These are phyloP conservation scores for Noctuana brunneofusca DNA, from an alignment of 2,888 invertebrate genomes.

Conservation along the genomic window DNA sequence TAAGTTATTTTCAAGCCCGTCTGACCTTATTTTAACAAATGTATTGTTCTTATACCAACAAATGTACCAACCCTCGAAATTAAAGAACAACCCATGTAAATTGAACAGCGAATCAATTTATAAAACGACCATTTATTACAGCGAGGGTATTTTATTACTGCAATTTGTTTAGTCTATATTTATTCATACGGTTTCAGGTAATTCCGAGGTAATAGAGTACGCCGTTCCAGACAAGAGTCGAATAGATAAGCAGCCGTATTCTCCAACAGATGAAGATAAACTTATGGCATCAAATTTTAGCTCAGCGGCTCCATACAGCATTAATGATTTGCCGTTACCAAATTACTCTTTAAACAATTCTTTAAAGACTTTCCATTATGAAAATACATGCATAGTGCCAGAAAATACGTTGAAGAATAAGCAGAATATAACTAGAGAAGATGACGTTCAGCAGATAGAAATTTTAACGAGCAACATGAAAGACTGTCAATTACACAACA, in stretches of 20 bases:
- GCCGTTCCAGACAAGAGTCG: constrained; percentile 79
- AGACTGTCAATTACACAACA: constrained; percentile 73
- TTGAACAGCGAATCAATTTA: constrained; percentile 24
- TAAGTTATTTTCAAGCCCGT: constrained; percentile 14
- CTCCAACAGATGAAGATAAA: constrained; percentile 79
- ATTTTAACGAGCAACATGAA: constrained; percentile 74
- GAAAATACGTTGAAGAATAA: constrained; percentile 75
- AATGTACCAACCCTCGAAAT: constrained; percentile 6
- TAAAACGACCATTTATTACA: constrained; percentile 19
- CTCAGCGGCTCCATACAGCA: constrained; percentile 63
- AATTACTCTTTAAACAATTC: constrained; percentile 84
- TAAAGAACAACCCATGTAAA: constrained; percentile 16
- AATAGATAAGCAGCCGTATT: constrained; percentile 76
- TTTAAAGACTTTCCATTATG: constrained; percentile 77
- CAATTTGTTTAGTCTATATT: constrained; percentile 25
- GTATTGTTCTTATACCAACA: constrained; percentile 13
- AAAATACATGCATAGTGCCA: constrained; percentile 76
- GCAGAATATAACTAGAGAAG: constrained; percentile 70
- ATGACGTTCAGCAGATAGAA: constrained; percentile 76
- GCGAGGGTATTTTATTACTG: constrained; percentile 25
- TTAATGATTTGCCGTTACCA: constrained; percentile 80
- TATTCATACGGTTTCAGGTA: constrained; percentile 51
- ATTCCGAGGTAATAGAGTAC: constrained; percentile 76
- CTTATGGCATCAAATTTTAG: constrained; percentile 72
- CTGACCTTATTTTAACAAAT: constrained; percentile 14